Base-by-base conservation (phyloP, 37 sponge, comb jelly and placozoan genomes). In the Mnemiopsis leidyi region DNA sequence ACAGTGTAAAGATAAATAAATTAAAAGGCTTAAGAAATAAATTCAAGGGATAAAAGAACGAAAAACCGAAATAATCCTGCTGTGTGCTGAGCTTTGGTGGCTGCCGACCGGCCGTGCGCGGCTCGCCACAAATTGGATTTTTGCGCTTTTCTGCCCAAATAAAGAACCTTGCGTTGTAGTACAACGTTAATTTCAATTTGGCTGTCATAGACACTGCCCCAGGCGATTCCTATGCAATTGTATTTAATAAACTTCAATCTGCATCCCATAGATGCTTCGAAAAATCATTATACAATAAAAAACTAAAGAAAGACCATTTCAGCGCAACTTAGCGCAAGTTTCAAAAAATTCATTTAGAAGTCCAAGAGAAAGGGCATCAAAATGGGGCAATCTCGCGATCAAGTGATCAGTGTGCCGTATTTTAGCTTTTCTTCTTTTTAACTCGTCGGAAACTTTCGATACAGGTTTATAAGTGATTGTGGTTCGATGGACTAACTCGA, bases 261-360 rank as follows among this genome's bases (percentile, higher is more conserved):
- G 61, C 13, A 48, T 18, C 61, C 61, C 5, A 5, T 48, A 48
- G 9, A 18, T 5, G 61, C 61, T 48, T 13, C 13, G 61, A 18
- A 48, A 48, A 5, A 5, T 48, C 61, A 48, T 5, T n/a, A n/a
- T 13, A 5, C 61, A 48, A 48, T 5, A 48, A 48, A 13, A 48
- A 48, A 5, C 61, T 48, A 48, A 5, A 48, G 5, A 48, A 13
- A 48, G 13, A 5, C 5, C 9, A 48, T 5, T 48, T 48, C 61
- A 48, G 29, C 29, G 73, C 73, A 69, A 25, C 29, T 69, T 69
- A 25, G 29, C 28, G 82, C 82, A 79, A 7, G 35, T 79, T 32
- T 79, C 37, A 79, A 36, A 79, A 23, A 79, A 79, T 35, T 79
- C 82, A 7, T 30, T 34, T 3, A 79, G 82, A 21, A 79, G 82